phyloP scores from a whole-genome alignment of 2,797 vertebrate genomes.

The Alosa sapidissima region DNA sequence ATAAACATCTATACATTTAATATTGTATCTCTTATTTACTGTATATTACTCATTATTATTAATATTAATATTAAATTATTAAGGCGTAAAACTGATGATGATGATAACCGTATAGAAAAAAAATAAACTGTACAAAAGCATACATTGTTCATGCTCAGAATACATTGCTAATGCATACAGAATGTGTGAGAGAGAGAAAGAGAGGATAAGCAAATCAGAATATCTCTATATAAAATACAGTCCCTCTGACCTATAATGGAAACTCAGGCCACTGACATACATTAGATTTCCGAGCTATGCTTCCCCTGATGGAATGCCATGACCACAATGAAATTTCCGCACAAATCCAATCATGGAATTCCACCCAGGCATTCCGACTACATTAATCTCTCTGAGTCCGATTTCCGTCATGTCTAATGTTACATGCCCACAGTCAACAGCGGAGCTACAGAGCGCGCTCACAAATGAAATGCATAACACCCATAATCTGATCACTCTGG shows the following conservation, averaged over 20 bases:
- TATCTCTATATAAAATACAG: neutral
- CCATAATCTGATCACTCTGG: conserved; percentile 11
- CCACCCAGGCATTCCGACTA: neutral
- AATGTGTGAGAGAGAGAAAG: neutral
- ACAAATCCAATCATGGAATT: conserved; percentile 17
- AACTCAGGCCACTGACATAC: neutral
- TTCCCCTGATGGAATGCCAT: neutral
- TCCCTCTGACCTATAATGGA: neutral
- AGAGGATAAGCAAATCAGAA: neutral
- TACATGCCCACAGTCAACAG: neutral
- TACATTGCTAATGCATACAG: neutral
- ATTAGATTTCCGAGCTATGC: neutral
- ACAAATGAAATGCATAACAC: conserved; percentile 16
- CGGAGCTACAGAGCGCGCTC: neutral
- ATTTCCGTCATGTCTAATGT: conserved; percentile 18
- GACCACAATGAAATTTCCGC: conserved; percentile 6
- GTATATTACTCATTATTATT: no score
- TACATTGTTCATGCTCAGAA: no score
- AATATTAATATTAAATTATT: no score
- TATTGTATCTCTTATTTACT: no score
- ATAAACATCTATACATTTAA: no score
- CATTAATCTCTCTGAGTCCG: neutral
- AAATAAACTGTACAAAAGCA: no score
- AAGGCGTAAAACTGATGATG: neutral
- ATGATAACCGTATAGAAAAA: neutral